Conservation (phyloP, 92 coral and sea anemone species). For the Parazoanthus swiftii region DNA sequence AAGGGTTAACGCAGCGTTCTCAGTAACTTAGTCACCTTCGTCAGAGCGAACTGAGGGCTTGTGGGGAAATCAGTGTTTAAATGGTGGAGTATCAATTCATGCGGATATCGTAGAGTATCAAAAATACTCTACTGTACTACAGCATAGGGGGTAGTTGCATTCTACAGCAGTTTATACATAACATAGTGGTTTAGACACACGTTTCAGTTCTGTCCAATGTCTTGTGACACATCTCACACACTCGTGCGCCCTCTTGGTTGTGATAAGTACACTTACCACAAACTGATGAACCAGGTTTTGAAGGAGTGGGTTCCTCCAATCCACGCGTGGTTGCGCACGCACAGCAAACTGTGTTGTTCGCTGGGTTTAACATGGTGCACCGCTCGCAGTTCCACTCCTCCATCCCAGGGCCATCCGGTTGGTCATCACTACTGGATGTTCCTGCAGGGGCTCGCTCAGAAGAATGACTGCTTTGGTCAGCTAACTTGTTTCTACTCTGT, state of each 20-base stretch:
- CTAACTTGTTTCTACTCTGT: not conserved
- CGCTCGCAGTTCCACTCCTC: slow-evolving; percentile 59
- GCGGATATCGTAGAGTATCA: too few species aligned
- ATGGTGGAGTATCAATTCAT: too few species aligned
- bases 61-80: too few species aligned
- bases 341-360: slow-evolving; percentile 46
- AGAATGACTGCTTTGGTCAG: not conserved
- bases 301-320: slow-evolving; percentile 21
- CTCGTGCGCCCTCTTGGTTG: slow-evolving; percentile 43
- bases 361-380: slow-evolving; percentile 61
- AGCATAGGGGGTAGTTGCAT: too few species aligned
- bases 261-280: slow-evolving; percentile 54
- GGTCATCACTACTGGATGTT: not conserved
- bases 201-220: slow-evolving; percentile 41
- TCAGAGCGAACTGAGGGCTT: too few species aligned
- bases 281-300: slow-evolving; percentile 48
- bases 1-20: too few species aligned
- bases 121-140: too few species aligned
- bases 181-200: slow-evolving; percentile 4
- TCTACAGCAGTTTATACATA: not conserved
- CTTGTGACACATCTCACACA: slow-evolving; percentile 50
- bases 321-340: slow-evolving; percentile 62
- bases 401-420: not conserved
- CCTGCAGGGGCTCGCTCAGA: slow-evolving; percentile 3
- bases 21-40: too few species aligned